Conservation (phyloP, 2,113 vertebrate genomes). For the Barbus barbus region DNA sequence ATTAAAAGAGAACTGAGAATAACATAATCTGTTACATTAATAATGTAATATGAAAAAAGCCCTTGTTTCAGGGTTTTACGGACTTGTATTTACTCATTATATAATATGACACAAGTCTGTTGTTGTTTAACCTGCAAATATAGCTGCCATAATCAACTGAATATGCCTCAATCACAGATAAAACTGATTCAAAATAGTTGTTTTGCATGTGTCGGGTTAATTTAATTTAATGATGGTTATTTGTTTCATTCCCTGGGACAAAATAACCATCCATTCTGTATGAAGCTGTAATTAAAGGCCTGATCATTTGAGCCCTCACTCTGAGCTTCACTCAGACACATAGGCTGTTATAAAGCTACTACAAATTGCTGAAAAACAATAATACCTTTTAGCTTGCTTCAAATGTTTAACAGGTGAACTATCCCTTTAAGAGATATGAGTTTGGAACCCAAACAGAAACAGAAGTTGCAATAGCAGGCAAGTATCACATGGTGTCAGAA, state of each 20-base stretch:
- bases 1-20: background rate
- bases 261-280: slow-evolving; percentile 33
- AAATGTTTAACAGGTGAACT: background rate
- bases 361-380: background rate
- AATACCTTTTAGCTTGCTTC: background rate
- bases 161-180: background rate
- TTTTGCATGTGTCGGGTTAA: slow-evolving; percentile 40
- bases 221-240: slow-evolving; percentile 46
- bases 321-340: slow-evolving; percentile 20
- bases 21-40: background rate
- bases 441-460: slow-evolving; percentile 2
- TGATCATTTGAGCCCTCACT: slow-evolving; percentile 23
- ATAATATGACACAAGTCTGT: background rate
- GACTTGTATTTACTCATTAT: background rate
- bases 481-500: slow-evolving; percentile 47
- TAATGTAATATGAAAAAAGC: background rate
- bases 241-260: slow-evolving; percentile 35
- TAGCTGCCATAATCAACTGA: slow-evolving; percentile 1
- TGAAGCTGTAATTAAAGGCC: slow-evolving; percentile 46
- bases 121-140: background rate
- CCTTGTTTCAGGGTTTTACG: background rate
- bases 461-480: slow-evolving; percentile 29
- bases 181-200: slow-evolving; percentile 39
- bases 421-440: background rate
- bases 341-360: background rate